Percentiles rank a stretch among this genome's conserved stretches.
Conservation (phyloP, 1,140 invertebrate species). For the Steinernema khuongi region DNA sequence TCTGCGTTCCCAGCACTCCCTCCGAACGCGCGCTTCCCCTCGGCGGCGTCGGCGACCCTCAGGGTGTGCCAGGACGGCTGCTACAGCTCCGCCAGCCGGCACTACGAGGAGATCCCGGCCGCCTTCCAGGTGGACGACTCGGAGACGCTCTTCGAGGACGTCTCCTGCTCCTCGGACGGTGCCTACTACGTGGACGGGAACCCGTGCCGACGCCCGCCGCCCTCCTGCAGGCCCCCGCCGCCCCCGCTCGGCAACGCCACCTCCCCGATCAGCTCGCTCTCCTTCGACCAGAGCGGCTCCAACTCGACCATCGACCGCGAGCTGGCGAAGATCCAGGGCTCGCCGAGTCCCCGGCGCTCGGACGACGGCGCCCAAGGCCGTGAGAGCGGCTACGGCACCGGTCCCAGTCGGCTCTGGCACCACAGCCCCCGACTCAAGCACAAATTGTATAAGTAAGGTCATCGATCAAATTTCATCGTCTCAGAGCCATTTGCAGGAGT, state of each 20-base stretch:
- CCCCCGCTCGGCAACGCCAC: neutral
- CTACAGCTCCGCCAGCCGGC: neutral
- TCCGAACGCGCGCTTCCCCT: conserved; percentile 1
- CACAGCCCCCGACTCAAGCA: neutral
- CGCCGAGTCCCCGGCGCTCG: neutral
- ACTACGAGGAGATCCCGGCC: conserved; percentile 4
- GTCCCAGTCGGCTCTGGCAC: conserved; percentile 3
- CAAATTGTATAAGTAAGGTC: neutral
- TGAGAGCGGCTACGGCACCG: conserved; percentile 9
- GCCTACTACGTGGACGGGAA: neutral
- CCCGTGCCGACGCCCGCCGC: neutral
- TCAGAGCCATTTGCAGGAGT: neutral
- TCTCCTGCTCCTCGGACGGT: neutral
- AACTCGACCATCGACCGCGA: neutral
- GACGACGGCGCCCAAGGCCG: conserved; percentile 3
- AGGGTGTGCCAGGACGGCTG: neutral
- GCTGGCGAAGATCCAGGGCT: neutral
- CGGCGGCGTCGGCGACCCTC: neutral
- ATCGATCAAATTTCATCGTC: neutral
- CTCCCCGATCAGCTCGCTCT: neutral
- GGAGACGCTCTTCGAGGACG: conserved; percentile 6
- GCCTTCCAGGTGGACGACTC: neutral
- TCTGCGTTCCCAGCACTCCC: neutral
- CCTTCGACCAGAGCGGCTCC: neutral
- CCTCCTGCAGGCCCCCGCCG: neutral